Percentiles rank a stretch among this genome's conserved stretches.
Conservation (phyloP, 1,140 invertebrate species). For the Calephelis nemesis region DNA sequence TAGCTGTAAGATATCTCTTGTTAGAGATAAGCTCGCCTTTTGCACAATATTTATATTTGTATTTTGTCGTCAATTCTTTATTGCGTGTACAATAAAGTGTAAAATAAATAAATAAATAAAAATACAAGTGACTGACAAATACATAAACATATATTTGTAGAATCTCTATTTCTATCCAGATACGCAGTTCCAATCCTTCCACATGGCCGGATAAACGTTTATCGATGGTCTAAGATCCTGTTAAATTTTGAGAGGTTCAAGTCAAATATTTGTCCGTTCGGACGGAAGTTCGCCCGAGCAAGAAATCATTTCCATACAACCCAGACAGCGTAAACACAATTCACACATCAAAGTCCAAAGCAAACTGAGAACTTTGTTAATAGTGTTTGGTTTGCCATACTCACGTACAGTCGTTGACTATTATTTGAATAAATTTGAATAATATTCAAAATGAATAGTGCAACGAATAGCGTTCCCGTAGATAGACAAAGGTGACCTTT, state of each 20-base stretch:
- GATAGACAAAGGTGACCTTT: too few species aligned
- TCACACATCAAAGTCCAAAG: constrained; percentile 68
- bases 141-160: neutral
- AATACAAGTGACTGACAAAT: neutral
- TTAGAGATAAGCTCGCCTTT: too few species aligned
- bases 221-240: constrained; percentile 48
- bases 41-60: too few species aligned
- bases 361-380: constrained; percentile 68
- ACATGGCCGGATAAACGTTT: constrained; percentile 25
- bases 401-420: constrained; percentile 1
- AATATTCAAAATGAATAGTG: too few species aligned
- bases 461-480: too few species aligned
- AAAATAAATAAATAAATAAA: too few species aligned
- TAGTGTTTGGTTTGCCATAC: constrained; percentile 45
- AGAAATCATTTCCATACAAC: constrained; percentile 71
- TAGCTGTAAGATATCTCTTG: too few species aligned
- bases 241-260: constrained; percentile 52
- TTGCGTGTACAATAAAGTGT: too few species aligned
- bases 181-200: constrained; percentile 22
- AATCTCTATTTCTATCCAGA: constrained; percentile 22
- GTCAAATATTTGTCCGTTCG: constrained; percentile 65
- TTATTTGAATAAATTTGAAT: neutral
- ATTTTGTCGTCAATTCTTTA: too few species aligned
- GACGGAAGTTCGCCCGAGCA: constrained; percentile 61
- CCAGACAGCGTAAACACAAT: constrained; percentile 56